Base-by-base conservation (phyloP, 2,113 vertebrate genomes). In the Hydropotes inermis region DNA sequence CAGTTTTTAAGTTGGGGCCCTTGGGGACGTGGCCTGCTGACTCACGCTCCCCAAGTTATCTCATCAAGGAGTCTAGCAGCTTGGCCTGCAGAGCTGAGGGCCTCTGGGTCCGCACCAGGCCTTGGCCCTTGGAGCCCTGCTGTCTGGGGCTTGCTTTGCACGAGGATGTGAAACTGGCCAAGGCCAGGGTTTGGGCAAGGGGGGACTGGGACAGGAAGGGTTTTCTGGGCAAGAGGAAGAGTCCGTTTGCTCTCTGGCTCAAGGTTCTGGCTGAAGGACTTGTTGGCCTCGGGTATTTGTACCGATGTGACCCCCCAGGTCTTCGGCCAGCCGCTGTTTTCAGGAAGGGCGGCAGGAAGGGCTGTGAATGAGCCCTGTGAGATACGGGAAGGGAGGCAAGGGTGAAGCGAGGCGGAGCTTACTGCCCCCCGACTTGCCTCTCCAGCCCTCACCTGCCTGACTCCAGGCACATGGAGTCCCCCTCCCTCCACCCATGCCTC, bases 251-350 rank as follows among this genome's bases (percentile, higher is more conserved):
- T 90, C 67, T 90, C 76, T 91, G 93, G 81, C 83, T 57, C 61
- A 90, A 33, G 84, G 74, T 82, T 90, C 67, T 91, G 91, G 85
- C 79, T 54, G 57, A 86, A 33, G 84, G 64, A 82, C 21, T 54
- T 95, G 52, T 95, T 97, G 96, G 85, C 57, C 95, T 55, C 45
- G 60, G 60, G 39, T 97, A 76, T 97, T 91, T 79, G 76, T 61
- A n/a, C 45, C 50, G 33, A 30, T 47, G 50, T 60, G 83, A 76
- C 28, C 87, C 87, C 90, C 64, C 81, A 54, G 88, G 79, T 92
- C 96, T 89, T 92, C 0, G n/a, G 92, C 94, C 79, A 89, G 52
- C 47, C 4, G 0, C 43, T n/a, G 14, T 95, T 89, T 89, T 81
- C 84, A 88, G 87, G 87, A 96, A 93, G 67, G 89, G 57, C 7